phyloP scores from a whole-genome alignment of 2,113 vertebrate species.

The Pygoscelis adeliae region DNA sequence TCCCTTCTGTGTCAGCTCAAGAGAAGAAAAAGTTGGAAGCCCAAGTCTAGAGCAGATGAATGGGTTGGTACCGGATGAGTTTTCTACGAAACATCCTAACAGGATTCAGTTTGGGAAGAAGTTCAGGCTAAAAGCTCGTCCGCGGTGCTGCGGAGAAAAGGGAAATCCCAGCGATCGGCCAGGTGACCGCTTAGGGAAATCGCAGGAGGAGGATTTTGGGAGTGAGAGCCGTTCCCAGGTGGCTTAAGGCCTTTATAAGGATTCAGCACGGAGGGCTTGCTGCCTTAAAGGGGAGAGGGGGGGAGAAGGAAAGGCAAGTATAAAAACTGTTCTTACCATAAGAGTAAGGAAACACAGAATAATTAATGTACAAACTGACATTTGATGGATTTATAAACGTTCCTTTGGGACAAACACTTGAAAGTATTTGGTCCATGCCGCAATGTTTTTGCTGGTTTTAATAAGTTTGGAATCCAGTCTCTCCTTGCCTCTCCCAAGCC shows the following conservation, averaged over 20 bases:
- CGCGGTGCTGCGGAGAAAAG: background rate
- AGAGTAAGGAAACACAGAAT: background rate
- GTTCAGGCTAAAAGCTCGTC: background rate
- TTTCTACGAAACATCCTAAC: background rate
- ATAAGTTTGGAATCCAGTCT: background rate
- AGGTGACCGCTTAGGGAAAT: background rate
- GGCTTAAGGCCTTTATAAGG: background rate
- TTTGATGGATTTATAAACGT: background rate
- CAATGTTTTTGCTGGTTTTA: background rate
- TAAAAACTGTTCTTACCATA: background rate
- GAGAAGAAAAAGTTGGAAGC: background rate
- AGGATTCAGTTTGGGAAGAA: background rate
- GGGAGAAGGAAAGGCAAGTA: background rate
- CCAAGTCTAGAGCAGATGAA: background rate
- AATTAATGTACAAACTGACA: background rate
- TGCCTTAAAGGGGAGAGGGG: background rate
- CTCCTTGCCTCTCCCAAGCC: background rate
- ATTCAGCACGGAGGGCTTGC: background rate
- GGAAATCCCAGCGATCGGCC: background rate
- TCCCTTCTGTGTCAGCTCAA: background rate
- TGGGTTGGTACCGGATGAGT: background rate
- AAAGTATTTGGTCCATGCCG: background rate
- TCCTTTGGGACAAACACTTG: background rate
- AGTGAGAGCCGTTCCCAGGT: background rate
- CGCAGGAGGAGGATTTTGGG: background rate